Conservation (phyloP, 2,888 invertebrate species). For the Merodon equestris region DNA sequence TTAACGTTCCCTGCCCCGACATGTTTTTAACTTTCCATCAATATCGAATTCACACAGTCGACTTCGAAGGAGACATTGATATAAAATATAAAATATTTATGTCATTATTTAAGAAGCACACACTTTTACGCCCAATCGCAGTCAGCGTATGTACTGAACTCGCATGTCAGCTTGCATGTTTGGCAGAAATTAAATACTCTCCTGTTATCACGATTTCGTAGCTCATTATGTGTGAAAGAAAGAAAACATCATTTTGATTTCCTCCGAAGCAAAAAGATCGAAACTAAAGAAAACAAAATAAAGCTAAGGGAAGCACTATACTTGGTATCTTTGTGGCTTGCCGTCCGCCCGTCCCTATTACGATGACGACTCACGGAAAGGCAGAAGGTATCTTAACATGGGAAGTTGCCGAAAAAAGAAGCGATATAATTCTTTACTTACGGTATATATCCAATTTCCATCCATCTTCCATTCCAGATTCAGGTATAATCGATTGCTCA, state of each 20-base stretch:
- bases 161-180: too few relatives aligned
- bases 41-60: not conserved
- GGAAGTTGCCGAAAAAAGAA: not conserved
- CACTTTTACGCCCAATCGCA: too few relatives aligned
- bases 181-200: not conserved
- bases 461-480: constrained; percentile 87
- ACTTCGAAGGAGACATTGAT: constrained; percentile 4
- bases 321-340: not conserved
- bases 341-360: too few relatives aligned
- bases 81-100: constrained; percentile 6
- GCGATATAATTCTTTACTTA: constrained; percentile 80
- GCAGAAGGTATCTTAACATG: too few relatives aligned
- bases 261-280: not conserved
- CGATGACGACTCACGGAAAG: too few relatives aligned
- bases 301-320: constrained; percentile 1
- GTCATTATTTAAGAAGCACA: constrained; percentile 18
- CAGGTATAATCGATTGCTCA: constrained; percentile 86
- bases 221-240: not conserved
- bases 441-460: constrained; percentile 92
- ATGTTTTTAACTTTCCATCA: not conserved
- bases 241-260: constrained; percentile 20
- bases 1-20: too few relatives aligned
- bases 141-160: not conserved
- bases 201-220: constrained; percentile 17
- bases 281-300: too few relatives aligned